Conservation (phyloP, 2,888 invertebrate species). For the Neoaliturus tenellus region DNA sequence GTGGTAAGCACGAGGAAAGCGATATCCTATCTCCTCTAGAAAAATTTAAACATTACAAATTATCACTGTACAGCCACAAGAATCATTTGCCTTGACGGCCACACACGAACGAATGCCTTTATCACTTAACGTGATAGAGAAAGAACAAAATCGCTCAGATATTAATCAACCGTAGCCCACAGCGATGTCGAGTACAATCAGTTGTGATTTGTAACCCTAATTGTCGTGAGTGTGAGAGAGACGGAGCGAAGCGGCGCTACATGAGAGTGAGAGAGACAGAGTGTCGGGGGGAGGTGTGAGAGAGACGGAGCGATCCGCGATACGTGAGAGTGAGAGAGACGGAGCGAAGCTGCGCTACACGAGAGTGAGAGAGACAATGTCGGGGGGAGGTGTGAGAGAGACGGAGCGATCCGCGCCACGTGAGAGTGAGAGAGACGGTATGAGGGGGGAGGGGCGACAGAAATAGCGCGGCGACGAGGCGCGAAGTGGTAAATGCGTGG, state of each 20-base stretch:
- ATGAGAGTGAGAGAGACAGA: not conserved
- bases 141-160: not conserved
- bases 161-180: not conserved
- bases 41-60: too few species aligned
- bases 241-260: not conserved
- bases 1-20: too few species aligned
- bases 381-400: not conserved
- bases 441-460: not conserved
- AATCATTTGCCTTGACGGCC: too few species aligned
- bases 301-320: not conserved
- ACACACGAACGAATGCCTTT: too few species aligned
- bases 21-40: too few species aligned
- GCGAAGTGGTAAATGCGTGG: conserved; percentile 19
- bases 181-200: not conserved
- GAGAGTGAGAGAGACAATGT: too few species aligned
- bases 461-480: conserved; percentile 34
- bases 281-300: not conserved
- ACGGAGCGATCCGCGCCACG: not conserved
- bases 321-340: not conserved
- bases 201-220: conserved; percentile 17
- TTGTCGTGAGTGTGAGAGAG: not conserved
- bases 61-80: too few species aligned
- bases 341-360: too few species aligned
- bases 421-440: not conserved
- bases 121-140: not conserved